Evolutionary conservation across 1,140 invertebrate species (phyloP), one percentile per base, ranked within the genome.

Genomic region (Harpegnathos saltator): DNA sequence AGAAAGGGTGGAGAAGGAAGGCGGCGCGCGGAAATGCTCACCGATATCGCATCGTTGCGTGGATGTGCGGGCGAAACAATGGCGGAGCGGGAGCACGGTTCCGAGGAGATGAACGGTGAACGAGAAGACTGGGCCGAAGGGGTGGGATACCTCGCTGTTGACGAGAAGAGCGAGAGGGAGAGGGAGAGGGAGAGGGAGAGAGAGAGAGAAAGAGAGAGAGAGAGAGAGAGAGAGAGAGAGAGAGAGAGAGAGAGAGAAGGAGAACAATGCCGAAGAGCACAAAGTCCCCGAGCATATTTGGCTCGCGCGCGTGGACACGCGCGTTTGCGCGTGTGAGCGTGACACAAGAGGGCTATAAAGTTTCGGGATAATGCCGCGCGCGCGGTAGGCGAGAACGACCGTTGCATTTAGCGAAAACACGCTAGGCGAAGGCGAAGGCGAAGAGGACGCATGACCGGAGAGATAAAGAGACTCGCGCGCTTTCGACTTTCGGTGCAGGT

Each of bases 261-360:
- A 74, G 86, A 88, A 89, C 89, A 89, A 90, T 89, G 68, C 66
- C 62, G 68, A 48, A 15, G 65, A 54, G 80, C 65, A n/a, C n/a
- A 69, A 74, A 89, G 89, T 87, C 85, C 77, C 48, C 62, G 84
- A 63, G 83, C 85, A 82, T 91, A 84, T 90, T 87, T 69, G 80
- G 68, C 72, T 66, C 75, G 84, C 66, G 71, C 78, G 71, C 5
- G 5, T n/a, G 56, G 54, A 83, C 81, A 58, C 26, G 26, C 29
- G 44, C 7, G 38, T 29, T 5, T 69, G 82, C 26, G 82, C 26
- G 14, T 62, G 82, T 50, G 38, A 44, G 62, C 17, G 24, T 19
- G 33, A 80, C 14, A 7, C 19, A 24, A 24, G 15, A 63, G 26
- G 38, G 78, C 80, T 80, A 63, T 71, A 65, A 81, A 81, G 38